Evolutionary conservation across 2,888 invertebrate species (phyloP).

Genomic region (Aspidapion aeneum): DNA sequence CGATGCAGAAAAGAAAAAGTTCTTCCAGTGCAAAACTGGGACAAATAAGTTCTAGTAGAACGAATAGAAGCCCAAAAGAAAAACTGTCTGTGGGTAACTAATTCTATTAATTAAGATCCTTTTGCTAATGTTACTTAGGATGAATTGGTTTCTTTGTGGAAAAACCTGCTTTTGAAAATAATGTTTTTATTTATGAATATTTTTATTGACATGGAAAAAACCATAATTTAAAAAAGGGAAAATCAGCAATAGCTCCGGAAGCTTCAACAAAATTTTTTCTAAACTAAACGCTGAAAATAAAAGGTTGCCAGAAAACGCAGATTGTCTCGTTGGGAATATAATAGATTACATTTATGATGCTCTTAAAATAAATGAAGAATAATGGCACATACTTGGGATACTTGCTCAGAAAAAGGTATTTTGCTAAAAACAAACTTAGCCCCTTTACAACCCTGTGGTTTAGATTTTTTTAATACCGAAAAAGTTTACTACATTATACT

Average conservation of each 20-base stretch:
- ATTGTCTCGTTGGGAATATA: constrained; percentile 44
- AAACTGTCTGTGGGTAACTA: background rate
- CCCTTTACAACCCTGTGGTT: constrained; percentile 13
- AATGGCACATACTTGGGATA: constrained; percentile 22
- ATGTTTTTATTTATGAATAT: no score
- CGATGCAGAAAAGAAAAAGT: constrained; percentile 12
- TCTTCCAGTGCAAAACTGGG: background rate
- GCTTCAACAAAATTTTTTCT: no score
- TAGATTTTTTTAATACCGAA: constrained; percentile 21
- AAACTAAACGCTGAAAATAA: constrained; percentile 28
- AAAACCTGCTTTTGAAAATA: background rate
- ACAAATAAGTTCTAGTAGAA: background rate
- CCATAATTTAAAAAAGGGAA: no score
- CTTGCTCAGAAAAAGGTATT: constrained; percentile 17
- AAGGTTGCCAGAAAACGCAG: constrained; percentile 42
- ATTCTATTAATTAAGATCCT: background rate
- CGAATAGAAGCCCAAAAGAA: background rate
- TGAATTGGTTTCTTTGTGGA: no score
- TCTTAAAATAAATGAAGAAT: constrained; percentile 21
- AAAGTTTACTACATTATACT: constrained; percentile 22
- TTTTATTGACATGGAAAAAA: no score
- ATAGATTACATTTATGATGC: constrained; percentile 39
- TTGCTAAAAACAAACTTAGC: constrained; percentile 11
- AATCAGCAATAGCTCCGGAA: no score
- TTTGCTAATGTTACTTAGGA: no score